phyloP scores from a whole-genome alignment of 2,797 vertebrate species.

The Sorex maritimensis region DNA sequence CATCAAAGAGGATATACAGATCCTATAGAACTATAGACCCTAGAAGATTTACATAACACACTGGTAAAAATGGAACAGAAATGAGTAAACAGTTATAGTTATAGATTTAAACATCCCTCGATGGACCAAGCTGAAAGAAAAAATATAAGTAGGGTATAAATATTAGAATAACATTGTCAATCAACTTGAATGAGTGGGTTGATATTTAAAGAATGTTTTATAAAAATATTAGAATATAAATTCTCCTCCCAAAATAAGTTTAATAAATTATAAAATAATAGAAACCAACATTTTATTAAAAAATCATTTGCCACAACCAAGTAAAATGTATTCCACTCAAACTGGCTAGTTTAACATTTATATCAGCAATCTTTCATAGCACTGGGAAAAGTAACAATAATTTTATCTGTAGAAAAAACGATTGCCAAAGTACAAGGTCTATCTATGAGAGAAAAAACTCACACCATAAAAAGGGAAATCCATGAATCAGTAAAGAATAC shows the following conservation, averaged over 20 bases:
- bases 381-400: not conserved
- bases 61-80: not conserved
- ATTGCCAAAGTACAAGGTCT: not conserved
- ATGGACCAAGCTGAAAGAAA: not conserved
- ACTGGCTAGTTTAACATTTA: not conserved
- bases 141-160: not conserved
- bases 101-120: not conserved
- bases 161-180: not conserved
- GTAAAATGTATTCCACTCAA: not conserved
- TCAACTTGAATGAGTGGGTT: not conserved
- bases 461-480: not conserved
- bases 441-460: not conserved
- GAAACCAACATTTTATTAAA: not conserved
- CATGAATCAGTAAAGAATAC: not conserved
- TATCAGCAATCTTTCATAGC: not conserved
- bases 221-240: not conserved
- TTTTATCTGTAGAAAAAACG: not conserved
- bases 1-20: not conserved
- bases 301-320: not conserved
- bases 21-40: not conserved
- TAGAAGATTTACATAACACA: not conserved
- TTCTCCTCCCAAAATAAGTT: no score
- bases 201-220: not conserved
- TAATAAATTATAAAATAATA: no score
- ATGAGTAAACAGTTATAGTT: not conserved